Conservation (phyloP, 2,888 invertebrate species). For the Dioctria linearis region DNA sequence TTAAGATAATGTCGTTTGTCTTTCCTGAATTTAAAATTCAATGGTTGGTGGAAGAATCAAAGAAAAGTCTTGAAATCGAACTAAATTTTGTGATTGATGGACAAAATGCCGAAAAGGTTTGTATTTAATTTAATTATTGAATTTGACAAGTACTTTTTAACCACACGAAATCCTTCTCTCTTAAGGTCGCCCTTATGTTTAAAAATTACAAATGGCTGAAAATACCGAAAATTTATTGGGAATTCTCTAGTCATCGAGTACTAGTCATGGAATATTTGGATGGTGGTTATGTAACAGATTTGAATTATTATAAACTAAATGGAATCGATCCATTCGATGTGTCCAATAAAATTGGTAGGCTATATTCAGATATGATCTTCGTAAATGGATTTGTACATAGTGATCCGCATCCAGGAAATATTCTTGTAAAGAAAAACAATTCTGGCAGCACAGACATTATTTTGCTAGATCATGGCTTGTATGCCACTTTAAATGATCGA, state of each 20-base stretch:
- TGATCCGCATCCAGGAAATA: slow-evolving; percentile 98
- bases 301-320: slow-evolving; percentile 84
- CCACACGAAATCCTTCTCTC: neutral
- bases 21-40: slow-evolving; percentile 97
- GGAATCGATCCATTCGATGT: slow-evolving; percentile 83
- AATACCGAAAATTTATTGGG: slow-evolving; percentile 83
- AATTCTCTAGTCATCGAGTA: slow-evolving; percentile 86
- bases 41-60: slow-evolving; percentile 97
- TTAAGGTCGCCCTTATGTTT: slow-evolving; percentile 72
- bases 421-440: slow-evolving; percentile 77
- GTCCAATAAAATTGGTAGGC: slow-evolving; percentile 86
- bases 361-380: slow-evolving; percentile 99
- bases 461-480: slow-evolving; percentile 95
- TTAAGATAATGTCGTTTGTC: slow-evolving; percentile 84
- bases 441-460: slow-evolving; percentile 79
- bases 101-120: slow-evolving; percentile 88
- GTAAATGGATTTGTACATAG: slow-evolving; percentile 94
- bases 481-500: slow-evolving; percentile 87
- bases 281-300: slow-evolving; percentile 94
- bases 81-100: slow-evolving; percentile 93
- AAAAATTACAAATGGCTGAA: slow-evolving; percentile 71
- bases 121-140: too few relatives aligned
- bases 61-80: slow-evolving; percentile 85
- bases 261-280: slow-evolving; percentile 96
- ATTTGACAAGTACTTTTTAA: too few relatives aligned